Percentiles rank a stretch among this genome's conserved stretches.
Conservation (phyloP, 2,113 vertebrate genomes). For the Ameiurus melas region DNA sequence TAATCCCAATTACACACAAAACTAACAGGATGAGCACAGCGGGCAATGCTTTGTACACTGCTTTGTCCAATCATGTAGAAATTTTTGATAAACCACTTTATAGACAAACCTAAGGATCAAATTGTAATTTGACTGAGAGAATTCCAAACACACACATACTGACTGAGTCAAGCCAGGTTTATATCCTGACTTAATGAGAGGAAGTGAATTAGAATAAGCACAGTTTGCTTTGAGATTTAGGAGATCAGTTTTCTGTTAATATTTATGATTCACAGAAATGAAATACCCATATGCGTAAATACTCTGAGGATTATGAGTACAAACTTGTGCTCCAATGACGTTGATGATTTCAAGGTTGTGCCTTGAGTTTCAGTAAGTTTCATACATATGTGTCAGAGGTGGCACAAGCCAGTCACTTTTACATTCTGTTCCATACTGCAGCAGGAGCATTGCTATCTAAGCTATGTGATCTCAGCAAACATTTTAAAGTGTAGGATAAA, state of each 20-base stretch:
- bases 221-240: conserved; percentile 3
- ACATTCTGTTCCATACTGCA: neutral
- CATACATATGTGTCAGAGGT: too few relatives aligned
- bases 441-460: neutral
- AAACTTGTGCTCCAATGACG: neutral
- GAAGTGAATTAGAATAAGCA: neutral
- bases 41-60: neutral
- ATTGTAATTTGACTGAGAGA: neutral
- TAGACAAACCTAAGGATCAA: neutral
- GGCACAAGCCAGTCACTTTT: neutral
- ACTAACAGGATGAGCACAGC: neutral
- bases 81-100: neutral
- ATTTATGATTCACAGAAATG: conserved; percentile 1
- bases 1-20: neutral
- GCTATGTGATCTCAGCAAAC: neutral
- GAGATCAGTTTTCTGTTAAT: conserved; percentile 13
- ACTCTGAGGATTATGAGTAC: neutral
- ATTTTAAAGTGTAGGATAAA: neutral
- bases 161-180: neutral
- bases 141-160: neutral
- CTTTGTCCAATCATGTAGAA: neutral
- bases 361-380: neutral
- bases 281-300: neutral
- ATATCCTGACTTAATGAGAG: conserved; percentile 5
- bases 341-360: neutral